Percentiles rank a stretch among this genome's conserved stretches.
Evolutionary conservation across 2,113 vertebrate species (phyloP).

Genomic region (Pseudorasbora parva): DNA sequence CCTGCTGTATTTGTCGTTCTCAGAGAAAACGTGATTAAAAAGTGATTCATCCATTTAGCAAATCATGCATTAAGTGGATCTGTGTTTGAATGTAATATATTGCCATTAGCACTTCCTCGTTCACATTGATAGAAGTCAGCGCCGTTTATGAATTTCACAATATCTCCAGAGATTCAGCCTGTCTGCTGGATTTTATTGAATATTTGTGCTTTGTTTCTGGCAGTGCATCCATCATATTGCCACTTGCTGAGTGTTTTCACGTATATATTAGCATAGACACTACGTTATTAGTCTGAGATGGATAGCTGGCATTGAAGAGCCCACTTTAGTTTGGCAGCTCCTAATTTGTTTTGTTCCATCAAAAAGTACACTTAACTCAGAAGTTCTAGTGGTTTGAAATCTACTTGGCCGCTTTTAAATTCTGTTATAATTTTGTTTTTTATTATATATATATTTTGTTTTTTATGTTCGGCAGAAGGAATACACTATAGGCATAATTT

Average conservation of each 20-base stretch:
- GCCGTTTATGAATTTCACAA: neutral
- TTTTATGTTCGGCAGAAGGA: neutral
- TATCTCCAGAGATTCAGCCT: constrained; percentile 19
- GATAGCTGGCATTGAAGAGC: constrained; percentile 3
- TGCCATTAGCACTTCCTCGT: constrained; percentile 1
- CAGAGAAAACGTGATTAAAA: constrained; percentile 46
- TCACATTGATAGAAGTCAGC: neutral
- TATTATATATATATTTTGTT: no score
- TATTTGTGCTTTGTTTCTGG: constrained; percentile 24
- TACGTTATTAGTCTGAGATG: neutral
- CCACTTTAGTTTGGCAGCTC: constrained; percentile 28
- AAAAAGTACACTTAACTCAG: neutral
- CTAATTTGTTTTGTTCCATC: constrained; percentile 26
- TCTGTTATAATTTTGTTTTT: neutral
- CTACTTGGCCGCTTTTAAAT: neutral
- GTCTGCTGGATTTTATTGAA: constrained; percentile 39
- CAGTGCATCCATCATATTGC: constrained; percentile 37
- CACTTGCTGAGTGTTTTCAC: constrained; percentile 7
- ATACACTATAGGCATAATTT: neutral
- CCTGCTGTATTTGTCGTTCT: constrained; percentile 43
- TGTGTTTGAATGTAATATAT: constrained; percentile 23
- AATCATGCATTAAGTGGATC: constrained; percentile 31
- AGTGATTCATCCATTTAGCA: constrained; percentile 46
- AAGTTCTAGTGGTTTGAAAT: neutral
- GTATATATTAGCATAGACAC: constrained; percentile 18